Base-by-base conservation (phyloP, 2,797 vertebrate species). In the Synaphobranchus kaupii region DNA sequence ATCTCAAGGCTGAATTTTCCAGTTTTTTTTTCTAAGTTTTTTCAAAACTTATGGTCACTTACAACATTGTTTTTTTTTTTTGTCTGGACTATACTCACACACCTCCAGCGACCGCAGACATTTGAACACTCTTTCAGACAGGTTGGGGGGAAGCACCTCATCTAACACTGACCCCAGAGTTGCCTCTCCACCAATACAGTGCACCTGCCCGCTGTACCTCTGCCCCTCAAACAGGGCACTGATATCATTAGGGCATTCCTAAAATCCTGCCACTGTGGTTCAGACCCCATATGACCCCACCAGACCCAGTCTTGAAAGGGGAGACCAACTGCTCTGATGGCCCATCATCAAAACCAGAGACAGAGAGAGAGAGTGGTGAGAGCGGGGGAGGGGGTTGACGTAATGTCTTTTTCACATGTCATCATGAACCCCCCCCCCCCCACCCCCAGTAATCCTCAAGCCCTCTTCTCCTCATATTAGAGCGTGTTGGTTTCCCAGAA, bases 401-500 rank as follows among this genome's bases (percentile, higher is more conserved):
- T 17, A 80, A 80, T 80, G 76, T 80, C n/a, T 48, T 47, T 15
- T 80, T 10, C 76, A 47, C 39, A 25, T 48, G n/a, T n/a, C 44
- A 48, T 76, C 34, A 44, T 85, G 34, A 48, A 31, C 3, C 3
- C 25, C 48, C 44, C 4, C 20, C 58, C 13, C 15, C 84, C 44
- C 71, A 12, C 31, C 13, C 17, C 5, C 12, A 76, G 31, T 39
- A 39, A 39, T 15, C 31, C 31, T 76, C 12, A 15, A 39, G 12
- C 44, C 71, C 31, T 80, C 58, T 44, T 47, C 31, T 13, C 48
- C 52, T 76, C 31, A 13, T 31, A 44, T 44, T 20, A 13, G 25
- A 68, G 71, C 8, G 15, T 28, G 58, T 56, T 84, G 63, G 73
- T 85, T 86, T 87, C 85, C 82, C 85, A 91, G 88, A 92, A 88